Percentiles rank a stretch among this genome's conserved stretches.
Conservation (phyloP, 2,113 vertebrate species). For the Triplophysa siluroides region DNA sequence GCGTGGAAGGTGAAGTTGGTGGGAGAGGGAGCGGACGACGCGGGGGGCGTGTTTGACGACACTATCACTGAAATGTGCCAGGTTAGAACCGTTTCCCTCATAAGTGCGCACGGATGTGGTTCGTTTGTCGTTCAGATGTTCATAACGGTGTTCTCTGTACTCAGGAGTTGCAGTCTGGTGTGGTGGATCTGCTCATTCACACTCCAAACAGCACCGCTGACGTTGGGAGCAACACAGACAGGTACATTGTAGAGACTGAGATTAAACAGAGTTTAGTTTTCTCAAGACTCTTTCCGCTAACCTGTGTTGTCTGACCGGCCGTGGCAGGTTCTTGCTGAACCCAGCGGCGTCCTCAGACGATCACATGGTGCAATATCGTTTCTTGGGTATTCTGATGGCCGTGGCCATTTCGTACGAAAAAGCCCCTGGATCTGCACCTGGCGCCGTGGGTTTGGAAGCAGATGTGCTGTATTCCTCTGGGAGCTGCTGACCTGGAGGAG, state of each 20-base stretch:
- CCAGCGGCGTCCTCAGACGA: slow-evolving; percentile 72
- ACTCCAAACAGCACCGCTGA: slow-evolving; percentile 79
- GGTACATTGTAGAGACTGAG: slow-evolving; percentile 57
- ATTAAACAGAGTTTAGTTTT: not conserved
- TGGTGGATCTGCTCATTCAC: slow-evolving; percentile 79
- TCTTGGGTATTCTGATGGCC: slow-evolving; percentile 80
- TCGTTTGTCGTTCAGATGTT: not conserved
- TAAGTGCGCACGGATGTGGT: no score
- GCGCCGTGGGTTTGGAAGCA: slow-evolving; percentile 82
- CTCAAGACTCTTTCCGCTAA: no score
- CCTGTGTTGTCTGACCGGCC: slow-evolving; percentile 1
- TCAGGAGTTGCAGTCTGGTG: slow-evolving; percentile 78
- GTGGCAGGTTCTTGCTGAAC: slow-evolving; percentile 76
- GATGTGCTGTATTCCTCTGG: slow-evolving; percentile 77
- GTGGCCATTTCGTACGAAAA: slow-evolving; percentile 81
- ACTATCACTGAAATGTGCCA: slow-evolving; percentile 84
- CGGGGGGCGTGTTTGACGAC: slow-evolving; percentile 81
- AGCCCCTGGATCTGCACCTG: slow-evolving; percentile 79
- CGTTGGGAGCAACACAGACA: slow-evolving; percentile 80
- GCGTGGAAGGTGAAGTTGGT: slow-evolving; percentile 83
- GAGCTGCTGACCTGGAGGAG: slow-evolving; percentile 75
- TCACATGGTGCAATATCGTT: slow-evolving; percentile 78
- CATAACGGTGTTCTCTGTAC: slow-evolving; percentile 10
- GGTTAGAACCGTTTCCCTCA: slow-evolving; percentile 56
- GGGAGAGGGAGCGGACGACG: slow-evolving; percentile 81